Base-by-base conservation (phyloP, 1,140 invertebrate genomes). In the Aphelinus certus region DNA sequence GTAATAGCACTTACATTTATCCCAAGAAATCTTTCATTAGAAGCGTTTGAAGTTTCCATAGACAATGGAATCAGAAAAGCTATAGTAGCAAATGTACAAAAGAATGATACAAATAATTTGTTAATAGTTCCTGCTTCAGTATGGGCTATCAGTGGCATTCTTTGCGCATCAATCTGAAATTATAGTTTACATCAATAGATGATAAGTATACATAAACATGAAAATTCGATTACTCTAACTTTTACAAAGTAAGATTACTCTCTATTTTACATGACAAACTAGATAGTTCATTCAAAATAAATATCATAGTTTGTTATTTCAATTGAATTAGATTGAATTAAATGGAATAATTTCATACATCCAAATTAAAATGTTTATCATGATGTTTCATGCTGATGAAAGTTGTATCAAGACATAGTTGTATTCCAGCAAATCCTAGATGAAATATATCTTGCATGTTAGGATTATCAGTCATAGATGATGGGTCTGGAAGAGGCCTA, bases 61-160 rank as follows among this genome's bases (percentile, higher is more conserved):
- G 79, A 86, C 6, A 87, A 72, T 69, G 83, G 80, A 63, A 85
- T 82, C 45, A 87, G 58, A 78, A 87, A 86, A 65, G 76, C 77
- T 6, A 81, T 77, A 26, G 78, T 76, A 69, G 81, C 82, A 65
- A 86, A 80, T 63, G 70, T 58, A 60, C 74, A 75, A 42, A 85
- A 77, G 45, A 75, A 74, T 48, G 76, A 47, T 66, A 82, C 82
- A 43, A 83, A 55, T 10, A 73, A 3, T 57, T 53, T n/a, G 57
- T 82, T 81, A 2, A 47, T 58, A 4, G 47, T 5, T 65, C 84
- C 80, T 58, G 81, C 79, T 81, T 83, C 70, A 53, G 83, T 73
- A 47, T 82, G 79, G 1, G 84, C 83, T 7, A 84, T 84, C 76
- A 82, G 83, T 4, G 86, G 86, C 85, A 87, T 87, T 82, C 79